Evolutionary conservation across 2,113 vertebrate genomes (phyloP).

Genomic region (Lagenorhynchus albirostris): DNA sequence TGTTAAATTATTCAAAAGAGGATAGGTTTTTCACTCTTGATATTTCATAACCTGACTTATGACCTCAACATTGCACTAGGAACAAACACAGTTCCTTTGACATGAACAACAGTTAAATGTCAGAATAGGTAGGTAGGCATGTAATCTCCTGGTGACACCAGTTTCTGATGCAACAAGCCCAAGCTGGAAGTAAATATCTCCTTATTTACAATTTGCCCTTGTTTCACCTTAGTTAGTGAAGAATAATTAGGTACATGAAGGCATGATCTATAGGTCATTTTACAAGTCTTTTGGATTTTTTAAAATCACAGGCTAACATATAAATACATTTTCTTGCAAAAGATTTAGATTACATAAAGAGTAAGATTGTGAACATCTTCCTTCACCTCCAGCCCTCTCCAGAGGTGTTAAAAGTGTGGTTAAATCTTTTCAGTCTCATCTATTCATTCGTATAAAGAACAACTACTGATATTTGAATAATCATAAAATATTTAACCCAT

Average conservation of each 20-base stretch:
- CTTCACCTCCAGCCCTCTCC: not conserved
- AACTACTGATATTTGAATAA: conserved; percentile 6
- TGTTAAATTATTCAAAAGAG: not conserved
- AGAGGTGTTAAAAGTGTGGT: not conserved
- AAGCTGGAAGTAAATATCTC: not conserved
- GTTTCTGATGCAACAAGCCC: not conserved
- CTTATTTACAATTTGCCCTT: not conserved
- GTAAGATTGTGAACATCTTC: not conserved
- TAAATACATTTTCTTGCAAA: not conserved
- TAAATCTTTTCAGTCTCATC: not conserved
- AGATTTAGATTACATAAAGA: not conserved
- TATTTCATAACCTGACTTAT: not conserved
- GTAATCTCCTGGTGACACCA: not conserved
- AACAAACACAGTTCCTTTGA: not conserved
- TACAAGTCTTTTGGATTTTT: not conserved
- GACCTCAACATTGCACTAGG: not conserved
- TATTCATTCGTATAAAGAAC: not conserved
- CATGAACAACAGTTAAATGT: not conserved
- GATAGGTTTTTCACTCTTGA: not conserved
- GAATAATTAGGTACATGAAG: not conserved
- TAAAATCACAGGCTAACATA: not conserved
- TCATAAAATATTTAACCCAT: conserved; percentile 37
- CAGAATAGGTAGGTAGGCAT: not conserved
- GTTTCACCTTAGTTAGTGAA: not conserved
- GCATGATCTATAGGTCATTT: not conserved